These are phyloP conservation scores for Mesorhabditis sp. DNA, from an alignment of 2,888 invertebrate genomes.

Conservation along the genomic window DNA sequence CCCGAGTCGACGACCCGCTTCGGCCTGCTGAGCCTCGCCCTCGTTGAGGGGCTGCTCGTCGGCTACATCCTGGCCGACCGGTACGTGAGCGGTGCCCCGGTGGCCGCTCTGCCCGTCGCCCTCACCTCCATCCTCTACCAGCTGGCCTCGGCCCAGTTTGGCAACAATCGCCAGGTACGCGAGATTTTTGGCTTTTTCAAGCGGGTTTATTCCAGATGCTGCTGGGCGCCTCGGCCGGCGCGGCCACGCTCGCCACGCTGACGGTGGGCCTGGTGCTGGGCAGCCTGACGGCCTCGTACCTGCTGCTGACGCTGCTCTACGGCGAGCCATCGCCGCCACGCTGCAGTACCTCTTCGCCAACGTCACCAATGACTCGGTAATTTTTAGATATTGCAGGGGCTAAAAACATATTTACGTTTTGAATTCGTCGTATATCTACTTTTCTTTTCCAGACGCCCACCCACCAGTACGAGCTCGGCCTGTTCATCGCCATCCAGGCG, in stretches of 20 bases:
- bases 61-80: conserved; percentile 19
- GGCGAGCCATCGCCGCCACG: conserved; percentile 14
- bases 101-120: background rate
- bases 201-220: background rate
- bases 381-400: conserved; percentile 1
- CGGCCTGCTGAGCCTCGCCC: conserved; percentile 19
- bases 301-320: conserved; percentile 21
- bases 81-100: conserved; percentile 16
- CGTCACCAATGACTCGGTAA: conserved; percentile 9
- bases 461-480: conserved; percentile 14
- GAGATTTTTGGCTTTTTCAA: background rate
- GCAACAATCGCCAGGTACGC: conserved; percentile 10
- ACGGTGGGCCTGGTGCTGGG: conserved; percentile 16
- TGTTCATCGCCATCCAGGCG: conserved; percentile 12
- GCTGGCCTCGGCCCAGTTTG: background rate
- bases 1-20: conserved; percentile 13
- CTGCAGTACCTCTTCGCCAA: conserved; percentile 15
- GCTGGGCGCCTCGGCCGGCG: conserved; percentile 18
- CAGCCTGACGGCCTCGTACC: conserved; percentile 15
- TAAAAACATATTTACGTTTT: background rate
- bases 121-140: background rate
- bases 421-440: background rate
- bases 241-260: conserved; percentile 14
- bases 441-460: conserved; percentile 10
- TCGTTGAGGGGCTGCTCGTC: conserved; percentile 17